Base-by-base conservation (phyloP, 2,797 vertebrate genomes). In the Naso thynnoides region DNA sequence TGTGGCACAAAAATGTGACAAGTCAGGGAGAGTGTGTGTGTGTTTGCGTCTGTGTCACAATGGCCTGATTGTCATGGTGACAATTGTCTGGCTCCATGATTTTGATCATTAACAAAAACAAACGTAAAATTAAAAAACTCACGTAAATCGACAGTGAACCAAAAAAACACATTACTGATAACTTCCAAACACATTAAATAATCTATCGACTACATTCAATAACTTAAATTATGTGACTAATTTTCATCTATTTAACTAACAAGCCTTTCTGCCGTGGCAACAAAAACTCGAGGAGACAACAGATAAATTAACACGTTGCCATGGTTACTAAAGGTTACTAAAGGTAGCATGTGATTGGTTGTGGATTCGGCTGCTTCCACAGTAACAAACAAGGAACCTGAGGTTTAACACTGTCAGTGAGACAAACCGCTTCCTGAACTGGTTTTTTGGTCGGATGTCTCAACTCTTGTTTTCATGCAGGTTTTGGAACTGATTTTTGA, bases 91-190 rank as follows among this genome's bases (percentile, higher is more conserved):
- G 55, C 14, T 21, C 44, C 31, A 6, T 29, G 16, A 45, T 60
- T 23, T 55, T 5, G 3, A 54, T 0, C 18, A 38, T 45, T 60
- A 79, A 79, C 18, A 38, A 49, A 73, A 73, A 65, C 52, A 58
- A 72, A 61, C 18, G 11, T 73, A 64, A 75, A 80, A 31, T 31
- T 4, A 73, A 65, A 48, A 58, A 74, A 61, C 18, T 11, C 71
- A 64, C 73, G 78, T 19, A 53, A 64, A 66, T 29, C 26, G 79
- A 76, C 8, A 42, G 24, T 36, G 4, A 72, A 55, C 49, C 26
- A 45, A 65, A 70, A 68, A 54, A 68, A 23, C n/a, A 0, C 0
- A 13, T 1, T 26, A 59, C 45, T 48, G 42, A 33, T 2, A 0
- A 45, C 39, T 19, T 19, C n/a, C 15, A 47, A 42, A 23, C 53